Conservation (phyloP, 2,797 vertebrate species). For the Sebastes minor region DNA sequence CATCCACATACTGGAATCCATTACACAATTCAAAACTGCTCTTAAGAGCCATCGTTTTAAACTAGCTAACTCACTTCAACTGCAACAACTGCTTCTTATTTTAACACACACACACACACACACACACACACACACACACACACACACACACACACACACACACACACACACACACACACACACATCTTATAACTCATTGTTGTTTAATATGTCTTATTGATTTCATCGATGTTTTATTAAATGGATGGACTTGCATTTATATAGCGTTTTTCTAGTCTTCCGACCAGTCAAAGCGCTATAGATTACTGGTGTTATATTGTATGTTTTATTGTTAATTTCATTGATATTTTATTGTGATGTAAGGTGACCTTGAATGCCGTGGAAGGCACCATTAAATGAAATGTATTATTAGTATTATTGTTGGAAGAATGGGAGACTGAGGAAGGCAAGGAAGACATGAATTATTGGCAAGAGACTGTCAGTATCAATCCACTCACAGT, state of each 20-base stretch:
- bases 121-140: slow-evolving; percentile 23
- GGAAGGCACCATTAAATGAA: neutral
- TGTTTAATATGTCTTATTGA: neutral
- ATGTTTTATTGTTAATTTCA: neutral
- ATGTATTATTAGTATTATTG: neutral
- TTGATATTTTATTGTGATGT: neutral
- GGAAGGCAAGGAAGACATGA: neutral
- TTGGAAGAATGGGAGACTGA: neutral
- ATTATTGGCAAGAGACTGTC: slow-evolving; percentile 1
- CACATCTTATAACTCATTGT: too few relatives aligned
- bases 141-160: too few relatives aligned
- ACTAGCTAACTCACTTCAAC: neutral
- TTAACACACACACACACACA: neutral
- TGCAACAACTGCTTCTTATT: neutral
- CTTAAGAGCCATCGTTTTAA: neutral
- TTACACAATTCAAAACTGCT: neutral
- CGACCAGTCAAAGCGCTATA: too few relatives aligned
- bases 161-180: too few relatives aligned
- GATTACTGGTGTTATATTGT: neutral
- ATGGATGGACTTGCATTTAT: too few relatives aligned
- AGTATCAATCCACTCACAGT: slow-evolving; percentile 20
- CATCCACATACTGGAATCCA: neutral
- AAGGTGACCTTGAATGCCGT: neutral
- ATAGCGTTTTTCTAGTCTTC: too few relatives aligned
- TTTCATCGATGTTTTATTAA: neutral